These are phyloP conservation scores for Lasioglossum calceatum DNA, from an alignment of 2,888 invertebrate genomes.

Conservation along the genomic window DNA sequence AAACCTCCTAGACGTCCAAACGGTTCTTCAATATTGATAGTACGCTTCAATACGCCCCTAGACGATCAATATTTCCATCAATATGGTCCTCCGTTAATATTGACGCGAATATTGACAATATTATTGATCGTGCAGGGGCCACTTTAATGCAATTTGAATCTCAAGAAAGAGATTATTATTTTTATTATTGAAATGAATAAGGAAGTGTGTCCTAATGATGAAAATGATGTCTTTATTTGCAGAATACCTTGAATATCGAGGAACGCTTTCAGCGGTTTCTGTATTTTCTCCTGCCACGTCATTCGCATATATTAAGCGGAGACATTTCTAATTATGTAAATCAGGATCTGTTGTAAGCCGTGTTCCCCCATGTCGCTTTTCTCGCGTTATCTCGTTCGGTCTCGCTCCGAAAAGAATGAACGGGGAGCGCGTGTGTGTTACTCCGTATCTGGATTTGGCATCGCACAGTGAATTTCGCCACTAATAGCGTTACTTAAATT, in stretches of 20 bases:
- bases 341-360: constrained; percentile 39
- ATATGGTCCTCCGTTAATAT: too few relatives aligned
- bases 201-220: not conserved
- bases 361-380: constrained; percentile 22
- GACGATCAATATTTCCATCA: too few relatives aligned
- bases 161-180: too few relatives aligned
- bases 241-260: not conserved
- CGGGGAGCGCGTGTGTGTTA: constrained; percentile 36
- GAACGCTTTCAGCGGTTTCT: not conserved
- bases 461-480: constrained; percentile 32
- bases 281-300: not conserved
- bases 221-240: not conserved
- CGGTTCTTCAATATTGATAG: too few relatives aligned
- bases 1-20: too few relatives aligned
- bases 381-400: constrained; percentile 15
- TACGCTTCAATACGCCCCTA: too few relatives aligned
- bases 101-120: too few relatives aligned
- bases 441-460: constrained; percentile 22
- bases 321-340: constrained; percentile 58
- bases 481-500: constrained; percentile 31
- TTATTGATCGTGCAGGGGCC: too few relatives aligned
- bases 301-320: constrained; percentile 6
- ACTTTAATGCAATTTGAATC: too few relatives aligned
- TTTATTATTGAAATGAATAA: not conserved
- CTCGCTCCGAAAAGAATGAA: constrained; percentile 37